Percentiles rank a stretch among this genome's conserved stretches.
Conservation (phyloP, 2,888 invertebrate species). For the Artemia sinica region DNA sequence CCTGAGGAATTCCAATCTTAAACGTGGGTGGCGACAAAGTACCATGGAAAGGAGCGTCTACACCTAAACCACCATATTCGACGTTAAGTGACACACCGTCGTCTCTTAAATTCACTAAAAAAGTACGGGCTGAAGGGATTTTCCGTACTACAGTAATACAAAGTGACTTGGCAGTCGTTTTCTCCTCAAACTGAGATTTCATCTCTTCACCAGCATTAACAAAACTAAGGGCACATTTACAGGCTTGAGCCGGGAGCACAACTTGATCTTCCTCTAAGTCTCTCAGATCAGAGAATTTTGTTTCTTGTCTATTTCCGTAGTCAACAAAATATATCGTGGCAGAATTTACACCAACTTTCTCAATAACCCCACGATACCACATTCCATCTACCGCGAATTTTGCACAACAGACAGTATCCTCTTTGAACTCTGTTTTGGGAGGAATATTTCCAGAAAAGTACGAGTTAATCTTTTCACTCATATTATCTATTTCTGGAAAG, state of each 20-base stretch:
- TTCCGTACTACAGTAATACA: constrained; percentile 9
- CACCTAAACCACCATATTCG: constrained; percentile 12
- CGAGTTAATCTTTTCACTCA: constrained; percentile 17
- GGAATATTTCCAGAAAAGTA: neutral
- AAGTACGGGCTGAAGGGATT: neutral
- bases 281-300: constrained; percentile 5
- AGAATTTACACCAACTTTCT: neutral
- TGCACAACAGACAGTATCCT: constrained; percentile 16
- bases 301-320: constrained; percentile 19
- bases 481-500: constrained; percentile 16
- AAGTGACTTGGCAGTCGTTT: neutral
- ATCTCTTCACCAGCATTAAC: neutral
- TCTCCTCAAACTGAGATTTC: neutral
- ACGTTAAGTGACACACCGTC: constrained; percentile 17
- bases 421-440: constrained; percentile 1
- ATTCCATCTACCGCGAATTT: constrained; percentile 17
- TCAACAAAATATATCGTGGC: constrained; percentile 19
- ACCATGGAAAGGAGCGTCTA: neutral
- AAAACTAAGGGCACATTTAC: constrained; percentile 16
- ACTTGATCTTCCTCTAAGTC: constrained; percentile 15
- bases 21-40: neutral
- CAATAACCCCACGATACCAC: constrained; percentile 20
- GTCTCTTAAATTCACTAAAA: constrained; percentile 1
- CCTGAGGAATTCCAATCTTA: neutral
- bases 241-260: constrained; percentile 19